Conservation (phyloP, 2,888 invertebrate genomes). For the Aplocera efformata region DNA sequence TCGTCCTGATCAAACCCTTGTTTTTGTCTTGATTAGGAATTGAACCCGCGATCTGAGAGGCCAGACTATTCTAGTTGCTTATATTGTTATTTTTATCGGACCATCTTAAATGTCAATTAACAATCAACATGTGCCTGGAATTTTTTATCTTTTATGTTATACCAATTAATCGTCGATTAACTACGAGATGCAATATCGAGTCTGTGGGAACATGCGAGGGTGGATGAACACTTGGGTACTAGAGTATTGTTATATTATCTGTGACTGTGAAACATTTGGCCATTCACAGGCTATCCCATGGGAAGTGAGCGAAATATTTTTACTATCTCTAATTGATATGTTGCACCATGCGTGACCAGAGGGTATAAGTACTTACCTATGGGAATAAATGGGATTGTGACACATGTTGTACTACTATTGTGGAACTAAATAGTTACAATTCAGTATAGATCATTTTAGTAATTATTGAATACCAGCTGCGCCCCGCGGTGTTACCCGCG, state of each 20-base stretch:
- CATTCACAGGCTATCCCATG: slow-evolving; percentile 26
- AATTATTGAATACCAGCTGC: too few species aligned
- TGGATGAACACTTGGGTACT: slow-evolving; percentile 53
- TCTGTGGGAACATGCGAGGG: slow-evolving; percentile 25
- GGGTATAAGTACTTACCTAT: slow-evolving; percentile 44
- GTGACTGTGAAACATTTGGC: slow-evolving; percentile 55
- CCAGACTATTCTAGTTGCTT: too few species aligned
- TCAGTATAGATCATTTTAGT: background rate
- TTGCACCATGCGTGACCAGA: slow-evolving; percentile 52
- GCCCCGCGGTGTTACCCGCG: too few species aligned
- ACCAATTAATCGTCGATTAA: slow-evolving; percentile 35
- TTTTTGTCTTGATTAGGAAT: too few species aligned
- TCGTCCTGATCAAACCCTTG: too few species aligned
- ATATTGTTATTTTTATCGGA: background rate
- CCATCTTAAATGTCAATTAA: slow-evolving; percentile 2
- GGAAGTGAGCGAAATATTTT: slow-evolving; percentile 41
- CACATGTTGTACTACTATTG: slow-evolving; percentile 16
- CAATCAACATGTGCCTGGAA: slow-evolving; percentile 11
- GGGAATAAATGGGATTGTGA: slow-evolving; percentile 18
- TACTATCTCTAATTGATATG: slow-evolving; percentile 50
- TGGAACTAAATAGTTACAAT: background rate
- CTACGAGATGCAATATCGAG: slow-evolving; percentile 20
- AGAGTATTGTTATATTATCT: too few species aligned
- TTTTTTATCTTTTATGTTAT: slow-evolving; percentile 23
- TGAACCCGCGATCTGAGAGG: too few species aligned